Percentiles rank a stretch among this genome's conserved stretches.
Evolutionary conservation across 1,140 invertebrate genomes (phyloP).

Genomic region (Drosophila trapezifrons): DNA sequence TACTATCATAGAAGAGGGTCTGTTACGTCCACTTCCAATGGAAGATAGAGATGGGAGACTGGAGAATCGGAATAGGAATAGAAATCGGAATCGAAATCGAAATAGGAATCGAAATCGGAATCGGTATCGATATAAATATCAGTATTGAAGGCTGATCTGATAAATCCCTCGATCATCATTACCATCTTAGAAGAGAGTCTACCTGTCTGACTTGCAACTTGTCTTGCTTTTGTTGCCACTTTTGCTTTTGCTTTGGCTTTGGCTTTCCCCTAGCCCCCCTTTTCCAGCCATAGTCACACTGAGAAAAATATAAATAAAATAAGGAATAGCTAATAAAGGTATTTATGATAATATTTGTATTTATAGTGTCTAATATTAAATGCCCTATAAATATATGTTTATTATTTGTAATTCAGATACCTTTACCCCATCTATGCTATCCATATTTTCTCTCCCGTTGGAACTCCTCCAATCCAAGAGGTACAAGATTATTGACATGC

Average conservation of each 20-base stretch:
- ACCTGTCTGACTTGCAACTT: constrained; percentile 17
- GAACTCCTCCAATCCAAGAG: constrained; percentile 21
- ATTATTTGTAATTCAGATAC: too few relatives aligned
- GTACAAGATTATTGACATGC: constrained; percentile 80
- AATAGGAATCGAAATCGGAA: background rate
- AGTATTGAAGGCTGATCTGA: background rate
- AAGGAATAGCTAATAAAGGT: too few relatives aligned
- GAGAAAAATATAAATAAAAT: background rate
- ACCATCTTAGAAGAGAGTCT: constrained; percentile 3
- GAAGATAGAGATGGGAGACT: too few relatives aligned
- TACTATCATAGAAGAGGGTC: constrained; percentile 3
- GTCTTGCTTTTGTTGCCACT: constrained; percentile 39
- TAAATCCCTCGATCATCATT: background rate
- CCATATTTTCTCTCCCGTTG: background rate
- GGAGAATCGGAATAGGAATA: constrained; percentile 6
- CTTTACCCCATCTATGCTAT: too few relatives aligned
- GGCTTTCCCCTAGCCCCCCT: background rate
- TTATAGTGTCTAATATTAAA: too few relatives aligned
- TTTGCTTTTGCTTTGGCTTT: constrained; percentile 48
- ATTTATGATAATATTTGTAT: too few relatives aligned
- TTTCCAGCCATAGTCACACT: background rate
- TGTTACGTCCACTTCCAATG: constrained; percentile 52
- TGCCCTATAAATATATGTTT: too few relatives aligned
- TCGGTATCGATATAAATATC: constrained; percentile 2
- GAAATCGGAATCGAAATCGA: background rate